phyloP scores from a whole-genome alignment of 1,140 invertebrate genomes.

The Sweltsa coloradensis region DNA sequence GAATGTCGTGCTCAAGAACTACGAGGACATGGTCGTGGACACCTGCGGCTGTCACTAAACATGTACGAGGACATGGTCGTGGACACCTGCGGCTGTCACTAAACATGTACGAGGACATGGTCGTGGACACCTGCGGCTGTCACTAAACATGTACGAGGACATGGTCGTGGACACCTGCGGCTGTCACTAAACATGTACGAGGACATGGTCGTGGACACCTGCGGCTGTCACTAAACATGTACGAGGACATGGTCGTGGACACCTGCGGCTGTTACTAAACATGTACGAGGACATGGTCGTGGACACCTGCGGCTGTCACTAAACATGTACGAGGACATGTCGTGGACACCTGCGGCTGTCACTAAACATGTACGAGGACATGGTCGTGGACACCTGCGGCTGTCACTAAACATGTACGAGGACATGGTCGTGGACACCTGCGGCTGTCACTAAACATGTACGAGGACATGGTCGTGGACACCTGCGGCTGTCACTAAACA shows the following conservation, averaged over 20 bases:
- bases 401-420: conserved; percentile 56
- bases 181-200: conserved; percentile 56
- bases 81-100: conserved; percentile 52
- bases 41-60: conserved; percentile 55
- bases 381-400: conserved; percentile 52
- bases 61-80: conserved; percentile 57
- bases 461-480: conserved; percentile 51
- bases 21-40: conserved; percentile 53
- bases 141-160: conserved; percentile 54
- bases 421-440: conserved; percentile 55
- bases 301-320: conserved; percentile 49
- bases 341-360: too few species aligned
- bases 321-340: too few species aligned
- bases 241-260: conserved; percentile 53
- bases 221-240: conserved; percentile 57
- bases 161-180: conserved; percentile 55
- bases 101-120: conserved; percentile 57
- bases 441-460: conserved; percentile 57
- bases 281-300: conserved; percentile 57
- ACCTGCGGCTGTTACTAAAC: conserved; percentile 54
- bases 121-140: conserved; percentile 52
- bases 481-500: conserved; percentile 57
- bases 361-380: conserved; percentile 56
- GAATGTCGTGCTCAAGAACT: conserved; percentile 54
- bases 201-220: conserved; percentile 52